Evolutionary conservation across 2,113 vertebrate species (phyloP), one percentile per base, ranked within the genome.

Genomic region (Astatoreochromis straeleni): DNA sequence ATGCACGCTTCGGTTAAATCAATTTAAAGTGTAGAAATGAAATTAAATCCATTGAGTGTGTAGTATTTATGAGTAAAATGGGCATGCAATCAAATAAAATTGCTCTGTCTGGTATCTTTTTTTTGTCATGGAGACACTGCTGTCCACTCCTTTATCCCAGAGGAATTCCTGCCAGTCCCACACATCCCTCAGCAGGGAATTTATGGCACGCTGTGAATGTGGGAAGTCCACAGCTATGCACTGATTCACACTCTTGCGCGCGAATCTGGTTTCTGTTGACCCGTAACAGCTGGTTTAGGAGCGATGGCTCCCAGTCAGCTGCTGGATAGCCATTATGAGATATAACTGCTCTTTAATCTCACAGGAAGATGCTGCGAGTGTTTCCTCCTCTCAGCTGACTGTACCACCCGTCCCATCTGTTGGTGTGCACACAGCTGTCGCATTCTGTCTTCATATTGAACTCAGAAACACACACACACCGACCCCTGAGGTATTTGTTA

Each of bases 81-180:
- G 68, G 55, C 47, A 4, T 57, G 26, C 9, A 58, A 24, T 83
- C 35, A 53, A 49, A 24, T 70, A 35, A 21, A 86, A 47, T 26
- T 19, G 12, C 73, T 10, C 49, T 5, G 12, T 16, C 3, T 26
- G 9, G 17, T 24, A 24, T 60, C 16, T 31, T n/a, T 40, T 26
- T 4, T n/a, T 55, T 79, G 84, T 91, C 87, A 83, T 7, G 17
- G 85, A 70, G 51, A 7, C 80, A 17, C 79, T 91, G 90, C 84
- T 81, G 88, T 91, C 89, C 86, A 45, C 85, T 86, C 84, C 84
- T 86, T 91, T 89, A 84, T 90, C 86, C 58, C 90, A 29, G 19
- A 90, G 89, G 90, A 94, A 95, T 95, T 90, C 90, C 89, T 85
- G 85, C 81, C 68, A 93, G 91, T 93, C 91, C 93, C 89, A 85